Evolutionary conservation across 2,113 vertebrate species (phyloP).

Genomic region (Hypocryptadius cinnamomeus): DNA sequence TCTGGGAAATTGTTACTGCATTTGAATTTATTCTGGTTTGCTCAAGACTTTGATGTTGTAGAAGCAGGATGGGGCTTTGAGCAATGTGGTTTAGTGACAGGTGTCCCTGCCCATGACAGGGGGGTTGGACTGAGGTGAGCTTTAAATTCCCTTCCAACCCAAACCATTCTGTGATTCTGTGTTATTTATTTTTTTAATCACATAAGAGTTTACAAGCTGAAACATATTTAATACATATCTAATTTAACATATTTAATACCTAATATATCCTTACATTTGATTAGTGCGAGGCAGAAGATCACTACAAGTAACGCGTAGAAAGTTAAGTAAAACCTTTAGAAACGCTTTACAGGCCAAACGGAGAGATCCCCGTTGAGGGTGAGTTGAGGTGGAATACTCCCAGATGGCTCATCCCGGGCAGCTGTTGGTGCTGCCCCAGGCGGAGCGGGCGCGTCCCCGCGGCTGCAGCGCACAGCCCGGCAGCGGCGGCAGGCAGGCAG

Average conservation of each 20-base stretch:
- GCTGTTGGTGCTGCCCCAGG: background rate
- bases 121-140: background rate
- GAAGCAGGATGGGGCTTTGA: background rate
- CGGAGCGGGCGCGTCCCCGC: too few species aligned
- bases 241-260: background rate
- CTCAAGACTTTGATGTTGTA: background rate
- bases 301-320: accelerated
- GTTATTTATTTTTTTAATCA: background rate
- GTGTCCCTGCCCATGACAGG: background rate
- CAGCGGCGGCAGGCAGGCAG: background rate
- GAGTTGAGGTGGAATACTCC: background rate
- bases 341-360: background rate
- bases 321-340: background rate
- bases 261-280: background rate
- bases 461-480: too few species aligned
- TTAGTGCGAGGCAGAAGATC: background rate
- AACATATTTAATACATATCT: background rate
- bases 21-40: background rate
- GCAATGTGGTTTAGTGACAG: background rate
- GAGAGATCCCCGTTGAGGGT: accelerated
- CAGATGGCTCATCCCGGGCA: background rate
- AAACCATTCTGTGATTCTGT: background rate
- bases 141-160: background rate
- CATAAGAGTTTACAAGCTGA: background rate
- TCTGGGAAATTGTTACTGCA: background rate